phyloP scores from a whole-genome alignment of 2,888 invertebrate genomes.

The Platycheirus albimanus region DNA sequence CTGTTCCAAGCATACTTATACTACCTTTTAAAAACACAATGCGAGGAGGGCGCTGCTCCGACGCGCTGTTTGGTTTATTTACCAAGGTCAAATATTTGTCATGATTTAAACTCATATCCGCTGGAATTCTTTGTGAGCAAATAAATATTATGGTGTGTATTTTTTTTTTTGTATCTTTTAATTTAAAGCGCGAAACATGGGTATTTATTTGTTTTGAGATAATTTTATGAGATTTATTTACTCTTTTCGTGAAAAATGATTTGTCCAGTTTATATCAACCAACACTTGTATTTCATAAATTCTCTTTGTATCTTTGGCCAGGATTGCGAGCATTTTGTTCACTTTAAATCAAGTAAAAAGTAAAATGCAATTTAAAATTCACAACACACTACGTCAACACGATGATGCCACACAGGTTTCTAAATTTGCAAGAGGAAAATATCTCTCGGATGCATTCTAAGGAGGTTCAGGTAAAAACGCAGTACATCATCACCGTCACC shows the following conservation, averaged over 20 bases:
- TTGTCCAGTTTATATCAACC: not conserved
- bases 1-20: not conserved
- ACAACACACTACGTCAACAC: not conserved
- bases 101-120: constrained; percentile 22
- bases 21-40: not conserved
- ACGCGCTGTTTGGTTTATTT: constrained; percentile 3
- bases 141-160: not conserved
- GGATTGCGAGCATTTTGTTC: not conserved
- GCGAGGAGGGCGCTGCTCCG: constrained; percentile 20
- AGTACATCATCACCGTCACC: not conserved
- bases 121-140: not conserved
- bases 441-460: not conserved
- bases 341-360: no score
- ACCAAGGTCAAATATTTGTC: constrained; percentile 37
- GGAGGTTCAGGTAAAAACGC: not conserved
- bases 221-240: not conserved
- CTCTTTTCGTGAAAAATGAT: not conserved
- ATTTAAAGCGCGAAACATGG: no score
- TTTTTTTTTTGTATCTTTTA: not conserved
- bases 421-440: no score
- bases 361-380: constrained; percentile 22
- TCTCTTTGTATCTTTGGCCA: not conserved
- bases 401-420: no score
- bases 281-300: not conserved
- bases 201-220: not conserved